Base-by-base conservation (phyloP, 2,888 invertebrate species). In the Temnothorax rugatulus region DNA sequence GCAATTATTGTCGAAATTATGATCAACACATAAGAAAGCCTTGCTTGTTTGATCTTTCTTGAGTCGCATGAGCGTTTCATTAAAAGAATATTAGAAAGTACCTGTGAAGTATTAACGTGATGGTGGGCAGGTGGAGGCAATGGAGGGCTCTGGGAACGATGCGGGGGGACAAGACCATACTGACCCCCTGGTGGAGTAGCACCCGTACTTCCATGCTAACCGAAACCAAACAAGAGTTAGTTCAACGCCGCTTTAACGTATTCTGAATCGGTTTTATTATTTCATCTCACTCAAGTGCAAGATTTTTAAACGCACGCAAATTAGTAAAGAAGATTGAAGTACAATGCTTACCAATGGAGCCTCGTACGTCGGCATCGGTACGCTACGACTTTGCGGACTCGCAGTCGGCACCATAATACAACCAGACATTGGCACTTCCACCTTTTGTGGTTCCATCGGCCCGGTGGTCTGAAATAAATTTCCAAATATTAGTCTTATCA, bases 111-210 rank as follows among this genome's bases (percentile, higher is more conserved):
- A 89, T 94, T 94, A 92, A 94, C 94, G 90, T 95, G 97, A 96
- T 97, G 98, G 95, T 98, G 98, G 91, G 98, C 98, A 94, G 98
- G 98, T 93, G 98, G 98, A 93, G 97, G 98, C 92, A 94, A 87
- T 89, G 94, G 95, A 89, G 95, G 95, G 95, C 97, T 97, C 95
- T 97, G 97, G 92, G 96, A 90, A 87, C 94, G 93, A 93, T 94
- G 94, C 11, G 94, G 93, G 87, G 94, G 92, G 47, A 93, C 94
- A 88, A 95, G 94, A 91, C 94, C 94, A 86, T 94, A 95, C 88
- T 94, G 94, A 85, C 92, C 92, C 88, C 94, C 94, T 91, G 95
- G 91, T 86, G 93, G 94, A 89, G 93, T 92, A 87, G 94, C 92
- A 89, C 94, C 92, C 88, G 93, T 92, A 90, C 90, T 93, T 88